These are phyloP conservation scores for Synanthedon formicaeformis DNA, from an alignment of 2,888 invertebrate species.

Conservation along the genomic window DNA sequence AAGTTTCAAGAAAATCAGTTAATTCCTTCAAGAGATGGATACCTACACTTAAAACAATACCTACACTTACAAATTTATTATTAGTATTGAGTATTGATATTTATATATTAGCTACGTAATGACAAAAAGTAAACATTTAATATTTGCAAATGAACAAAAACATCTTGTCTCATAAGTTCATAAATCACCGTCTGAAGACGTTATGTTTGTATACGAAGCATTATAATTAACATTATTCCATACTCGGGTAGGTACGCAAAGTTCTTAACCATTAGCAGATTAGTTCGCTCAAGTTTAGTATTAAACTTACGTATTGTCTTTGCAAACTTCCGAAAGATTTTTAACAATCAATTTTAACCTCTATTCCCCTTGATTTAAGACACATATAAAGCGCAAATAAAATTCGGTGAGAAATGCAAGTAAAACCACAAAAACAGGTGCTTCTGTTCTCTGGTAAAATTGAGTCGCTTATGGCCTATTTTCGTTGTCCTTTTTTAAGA, in stretches of 20 bases:
- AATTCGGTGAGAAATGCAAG: background rate
- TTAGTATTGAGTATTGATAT: no score
- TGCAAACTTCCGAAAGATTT: background rate
- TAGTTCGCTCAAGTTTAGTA: constrained; percentile 20
- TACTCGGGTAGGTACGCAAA: constrained; percentile 9
- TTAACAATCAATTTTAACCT: background rate
- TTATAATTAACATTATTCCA: constrained; percentile 28
- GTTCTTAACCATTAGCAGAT: constrained; percentile 45
- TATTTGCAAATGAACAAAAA: no score
- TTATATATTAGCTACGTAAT: no score
- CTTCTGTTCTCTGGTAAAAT: background rate
- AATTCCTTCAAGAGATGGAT: no score
- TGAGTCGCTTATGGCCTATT: background rate
- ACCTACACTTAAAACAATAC: no score
- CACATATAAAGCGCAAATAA: background rate
- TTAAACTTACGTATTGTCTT: constrained; percentile 30
- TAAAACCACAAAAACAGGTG: constrained; percentile 3
- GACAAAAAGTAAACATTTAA: no score
- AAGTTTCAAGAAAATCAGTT: no score
- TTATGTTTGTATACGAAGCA: constrained; percentile 5
- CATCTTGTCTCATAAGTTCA: no score
- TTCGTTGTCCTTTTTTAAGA: background rate
- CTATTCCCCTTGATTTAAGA: background rate
- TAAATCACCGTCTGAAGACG: no score
- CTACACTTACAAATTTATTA: no score